phyloP scores from a whole-genome alignment of 2,888 invertebrate species.

The Mythimna loreyi region DNA sequence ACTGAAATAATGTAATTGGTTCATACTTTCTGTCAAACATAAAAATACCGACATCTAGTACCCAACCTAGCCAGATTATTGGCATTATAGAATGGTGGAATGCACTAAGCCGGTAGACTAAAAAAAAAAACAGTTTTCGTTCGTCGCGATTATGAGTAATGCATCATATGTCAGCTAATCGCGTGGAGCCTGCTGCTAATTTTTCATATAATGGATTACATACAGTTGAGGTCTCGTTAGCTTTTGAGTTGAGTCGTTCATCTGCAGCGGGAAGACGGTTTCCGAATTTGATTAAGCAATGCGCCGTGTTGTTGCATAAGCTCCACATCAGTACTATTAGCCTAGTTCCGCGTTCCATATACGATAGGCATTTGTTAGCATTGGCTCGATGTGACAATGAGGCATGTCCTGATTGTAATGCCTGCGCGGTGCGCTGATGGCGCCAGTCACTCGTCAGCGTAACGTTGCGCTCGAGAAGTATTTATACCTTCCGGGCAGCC shows the following conservation, averaged over 20 bases:
- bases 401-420: conserved; percentile 46
- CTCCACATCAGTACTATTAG: background rate
- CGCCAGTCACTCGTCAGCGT: conserved; percentile 41
- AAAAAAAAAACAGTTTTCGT: too few relatives aligned
- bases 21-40: conserved; percentile 4
- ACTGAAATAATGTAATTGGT: conserved; percentile 3
- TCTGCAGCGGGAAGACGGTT: conserved; percentile 3
- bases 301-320: background rate
- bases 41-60: background rate
- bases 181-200: too few relatives aligned
- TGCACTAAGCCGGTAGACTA: too few relatives aligned
- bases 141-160: too few relatives aligned
- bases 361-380: conserved; percentile 3
- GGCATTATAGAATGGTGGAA: background rate
- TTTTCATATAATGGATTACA: too few relatives aligned
- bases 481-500: conserved; percentile 60
- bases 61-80: too few relatives aligned
- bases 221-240: too few relatives aligned
- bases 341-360: conserved; percentile 12
- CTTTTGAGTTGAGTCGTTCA: background rate
- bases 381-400: conserved; percentile 42
- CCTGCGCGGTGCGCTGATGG: conserved; percentile 30
- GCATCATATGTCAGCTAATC: too few relatives aligned
- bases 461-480: conserved; percentile 33
- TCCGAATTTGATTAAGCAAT: background rate